A percentile compares a stretch with the other conserved stretches of the same genome.
Conservation (phyloP, 2,888 invertebrate genomes). For the Adelognathus sp. region DNA sequence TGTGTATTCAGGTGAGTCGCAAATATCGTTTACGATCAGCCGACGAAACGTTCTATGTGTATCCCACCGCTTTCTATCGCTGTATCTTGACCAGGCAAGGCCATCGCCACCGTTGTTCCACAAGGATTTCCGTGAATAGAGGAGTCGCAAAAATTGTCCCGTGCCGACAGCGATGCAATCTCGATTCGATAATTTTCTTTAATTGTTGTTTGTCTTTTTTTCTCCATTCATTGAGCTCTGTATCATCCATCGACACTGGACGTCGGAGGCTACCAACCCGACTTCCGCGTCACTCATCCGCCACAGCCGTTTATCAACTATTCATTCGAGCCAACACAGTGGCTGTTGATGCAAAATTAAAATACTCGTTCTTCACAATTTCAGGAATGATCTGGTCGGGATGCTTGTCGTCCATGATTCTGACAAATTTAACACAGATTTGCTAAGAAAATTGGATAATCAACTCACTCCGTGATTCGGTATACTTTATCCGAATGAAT, state of each 20-base stretch:
- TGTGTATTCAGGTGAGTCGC: not conserved
- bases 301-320: not conserved
- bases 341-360: not conserved
- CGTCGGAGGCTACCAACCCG: not conserved
- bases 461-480: too few species aligned
- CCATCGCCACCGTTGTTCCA: slow-evolving; percentile 18
- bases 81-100: slow-evolving; percentile 30
- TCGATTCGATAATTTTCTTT: slow-evolving; percentile 45
- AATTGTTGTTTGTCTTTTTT: slow-evolving; percentile 3
- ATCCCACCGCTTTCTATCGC: slow-evolving; percentile 19
- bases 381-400: too few species aligned
- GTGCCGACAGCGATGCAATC: slow-evolving; percentile 30
- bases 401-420: too few species aligned
- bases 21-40: not conserved
- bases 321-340: not conserved
- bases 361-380: not conserved
- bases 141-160: slow-evolving; percentile 37
- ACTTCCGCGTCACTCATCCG: slow-evolving; percentile 6
- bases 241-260: slow-evolving; percentile 21
- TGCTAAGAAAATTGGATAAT: too few species aligned
- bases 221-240: slow-evolving; percentile 15
- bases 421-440: too few species aligned
- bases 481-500: too few species aligned
- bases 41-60: slow-evolving; percentile 24
- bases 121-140: slow-evolving; percentile 52